These are phyloP conservation scores for Tenebrosternarchus preto DNA, from an alignment of 2,113 vertebrate genomes.

Conservation along the genomic window DNA sequence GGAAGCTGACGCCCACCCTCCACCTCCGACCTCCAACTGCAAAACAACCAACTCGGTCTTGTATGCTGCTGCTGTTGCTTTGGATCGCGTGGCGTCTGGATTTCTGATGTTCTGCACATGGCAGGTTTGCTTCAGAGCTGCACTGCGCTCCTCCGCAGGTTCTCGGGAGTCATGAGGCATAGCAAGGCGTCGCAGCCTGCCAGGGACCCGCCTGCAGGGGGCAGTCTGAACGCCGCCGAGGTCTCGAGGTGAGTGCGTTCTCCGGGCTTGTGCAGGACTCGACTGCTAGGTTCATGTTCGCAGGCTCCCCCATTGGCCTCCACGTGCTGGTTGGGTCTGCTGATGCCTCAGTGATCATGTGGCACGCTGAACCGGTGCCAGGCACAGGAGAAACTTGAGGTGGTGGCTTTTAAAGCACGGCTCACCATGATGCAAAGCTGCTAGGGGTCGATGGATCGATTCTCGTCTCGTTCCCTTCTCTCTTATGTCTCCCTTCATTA, in stretches of 20 bases:
- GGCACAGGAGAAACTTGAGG: too few relatives aligned
- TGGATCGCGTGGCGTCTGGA: neutral
- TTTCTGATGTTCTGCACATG: neutral
- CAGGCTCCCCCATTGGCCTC: too few relatives aligned
- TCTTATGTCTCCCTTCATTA: too few relatives aligned
- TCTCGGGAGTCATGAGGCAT: constrained; percentile 43
- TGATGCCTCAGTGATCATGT: too few relatives aligned
- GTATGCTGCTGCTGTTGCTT: neutral
- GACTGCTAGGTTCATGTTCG: constrained; percentile 13
- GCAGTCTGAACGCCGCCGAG: constrained; percentile 70
- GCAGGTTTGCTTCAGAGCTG: neutral
- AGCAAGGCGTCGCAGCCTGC: constrained; percentile 37
- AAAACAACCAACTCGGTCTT: neutral
- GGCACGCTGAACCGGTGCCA: too few relatives aligned
- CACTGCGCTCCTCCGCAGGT: constrained; percentile 23
- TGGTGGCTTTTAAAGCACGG: neutral
- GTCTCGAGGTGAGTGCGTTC: constrained; percentile 66
- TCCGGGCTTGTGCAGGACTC: constrained; percentile 8
- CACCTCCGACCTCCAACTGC: neutral
- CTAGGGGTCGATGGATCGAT: neutral
- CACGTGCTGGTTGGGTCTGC: neutral
- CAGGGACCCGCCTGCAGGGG: constrained; percentile 58
- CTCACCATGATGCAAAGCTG: neutral
- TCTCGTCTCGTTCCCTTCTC: too few relatives aligned
- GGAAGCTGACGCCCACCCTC: neutral